phyloP scores from a whole-genome alignment of 2,113 vertebrate species.

The Hiodon tergisus region DNA sequence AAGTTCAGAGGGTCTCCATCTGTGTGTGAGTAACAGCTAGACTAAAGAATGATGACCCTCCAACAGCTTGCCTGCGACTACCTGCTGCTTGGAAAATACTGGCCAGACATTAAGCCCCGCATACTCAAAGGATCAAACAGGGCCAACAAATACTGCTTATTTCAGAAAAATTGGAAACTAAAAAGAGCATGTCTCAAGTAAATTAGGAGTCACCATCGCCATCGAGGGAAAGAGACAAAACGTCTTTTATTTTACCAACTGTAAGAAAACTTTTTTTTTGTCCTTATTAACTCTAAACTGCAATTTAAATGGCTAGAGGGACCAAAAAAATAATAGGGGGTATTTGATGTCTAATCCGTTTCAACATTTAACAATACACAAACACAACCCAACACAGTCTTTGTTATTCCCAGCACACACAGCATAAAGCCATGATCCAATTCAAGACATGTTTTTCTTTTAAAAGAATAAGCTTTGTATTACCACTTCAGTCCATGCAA shows the following conservation, averaged over 20 bases:
- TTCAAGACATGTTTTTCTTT: constrained; percentile 35
- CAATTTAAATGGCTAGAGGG: constrained; percentile 35
- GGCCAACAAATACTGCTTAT: constrained; percentile 73
- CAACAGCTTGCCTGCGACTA: constrained; percentile 82
- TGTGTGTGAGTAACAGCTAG: constrained; percentile 77
- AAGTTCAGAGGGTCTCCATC: constrained; percentile 90
- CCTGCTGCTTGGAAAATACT: constrained; percentile 98
- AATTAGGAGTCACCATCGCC: constrained; percentile 51
- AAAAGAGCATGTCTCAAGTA: constrained; percentile 51
- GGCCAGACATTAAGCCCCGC: constrained; percentile 82
- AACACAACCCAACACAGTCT: constrained; percentile 48
- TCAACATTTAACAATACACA: constrained; percentile 62
- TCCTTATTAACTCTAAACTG: constrained; percentile 36
- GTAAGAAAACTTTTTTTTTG: constrained; percentile 35
- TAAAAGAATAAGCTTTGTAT: constrained; percentile 26
- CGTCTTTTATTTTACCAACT: constrained; percentile 28
- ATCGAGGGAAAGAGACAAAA: constrained; percentile 36
- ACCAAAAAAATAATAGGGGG: constrained; percentile 36
- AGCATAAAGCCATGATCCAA: constrained; percentile 41
- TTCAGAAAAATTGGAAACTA: constrained; percentile 70
- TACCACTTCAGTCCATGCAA: constrained; percentile 1
- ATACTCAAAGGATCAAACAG: constrained; percentile 86
- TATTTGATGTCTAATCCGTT: constrained; percentile 60
- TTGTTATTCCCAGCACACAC: constrained; percentile 50
- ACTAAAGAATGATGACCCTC: constrained; percentile 81